These are phyloP conservation scores for Ochropleura plecta DNA, from an alignment of 2,888 invertebrate genomes.

Conservation along the genomic window DNA sequence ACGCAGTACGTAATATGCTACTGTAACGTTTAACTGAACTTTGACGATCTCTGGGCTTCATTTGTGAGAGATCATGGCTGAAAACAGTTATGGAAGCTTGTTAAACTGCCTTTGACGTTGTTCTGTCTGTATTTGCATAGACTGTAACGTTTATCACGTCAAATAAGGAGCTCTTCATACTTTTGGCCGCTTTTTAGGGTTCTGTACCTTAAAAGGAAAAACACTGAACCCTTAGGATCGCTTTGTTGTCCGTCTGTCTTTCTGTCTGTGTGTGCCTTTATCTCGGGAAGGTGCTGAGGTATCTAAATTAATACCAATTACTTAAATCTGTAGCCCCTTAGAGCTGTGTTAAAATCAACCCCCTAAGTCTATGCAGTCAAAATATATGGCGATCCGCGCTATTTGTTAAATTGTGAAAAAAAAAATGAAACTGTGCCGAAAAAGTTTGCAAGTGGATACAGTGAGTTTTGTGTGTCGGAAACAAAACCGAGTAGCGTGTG, in stretches of 20 bases:
- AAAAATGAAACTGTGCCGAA: neutral
- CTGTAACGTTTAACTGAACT: slow-evolving; percentile 50
- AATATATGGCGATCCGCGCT: too few relatives aligned
- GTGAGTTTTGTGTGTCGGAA: neutral
- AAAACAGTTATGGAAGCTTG: neutral
- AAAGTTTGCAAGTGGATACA: neutral
- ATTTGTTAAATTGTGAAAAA: neutral
- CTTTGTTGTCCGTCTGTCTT: too few relatives aligned
- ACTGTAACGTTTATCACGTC: neutral
- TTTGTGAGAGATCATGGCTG: slow-evolving; percentile 25
- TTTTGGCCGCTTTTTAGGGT: neutral
- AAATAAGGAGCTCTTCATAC: neutral
- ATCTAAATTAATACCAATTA: too few relatives aligned
- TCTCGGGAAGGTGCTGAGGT: too few relatives aligned
- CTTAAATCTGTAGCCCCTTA: too few relatives aligned
- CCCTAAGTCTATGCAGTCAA: too few relatives aligned
- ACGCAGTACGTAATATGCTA: slow-evolving; percentile 38
- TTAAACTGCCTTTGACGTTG: neutral
- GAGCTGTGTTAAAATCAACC: too few relatives aligned
- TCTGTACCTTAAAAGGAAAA: too few relatives aligned
- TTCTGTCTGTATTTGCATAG: neutral
- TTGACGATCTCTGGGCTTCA: slow-evolving; percentile 24
- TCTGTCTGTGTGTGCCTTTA: too few relatives aligned
- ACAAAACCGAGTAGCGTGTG: neutral
- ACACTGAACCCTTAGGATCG: too few relatives aligned